These are phyloP conservation scores for Macroteleia sp. DNA, from an alignment of 2,888 invertebrate genomes.

Conservation along the genomic window DNA sequence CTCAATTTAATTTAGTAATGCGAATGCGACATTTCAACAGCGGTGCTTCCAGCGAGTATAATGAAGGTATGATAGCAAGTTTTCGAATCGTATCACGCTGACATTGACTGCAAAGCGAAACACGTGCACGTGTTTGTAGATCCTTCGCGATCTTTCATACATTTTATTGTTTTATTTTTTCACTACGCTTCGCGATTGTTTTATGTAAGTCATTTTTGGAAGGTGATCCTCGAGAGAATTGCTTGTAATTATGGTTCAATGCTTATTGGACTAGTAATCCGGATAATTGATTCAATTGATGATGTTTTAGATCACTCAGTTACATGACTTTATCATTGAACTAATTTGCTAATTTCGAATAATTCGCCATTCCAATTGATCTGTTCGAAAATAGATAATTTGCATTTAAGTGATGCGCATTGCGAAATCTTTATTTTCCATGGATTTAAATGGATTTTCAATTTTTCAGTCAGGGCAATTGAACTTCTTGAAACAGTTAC, in stretches of 20 bases:
- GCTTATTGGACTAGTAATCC: conserved; percentile 16
- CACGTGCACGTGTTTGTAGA: conserved; percentile 12
- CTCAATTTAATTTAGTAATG: not conserved
- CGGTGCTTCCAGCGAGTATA: not conserved
- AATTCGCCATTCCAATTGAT: conserved; percentile 43
- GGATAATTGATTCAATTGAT: conserved; percentile 34
- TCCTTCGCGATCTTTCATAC: too few relatives aligned
- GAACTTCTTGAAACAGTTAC: too few relatives aligned
- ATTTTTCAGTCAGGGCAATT: too few relatives aligned
- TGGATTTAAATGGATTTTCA: too few relatives aligned
- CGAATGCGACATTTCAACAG: not conserved
- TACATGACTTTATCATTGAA: conserved; percentile 48
- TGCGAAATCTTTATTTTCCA: conserved; percentile 9
- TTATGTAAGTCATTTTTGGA: conserved; percentile 36
- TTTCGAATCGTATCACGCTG: conserved; percentile 19
- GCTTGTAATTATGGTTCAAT: conserved; percentile 35
- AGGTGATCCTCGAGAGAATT: not conserved
- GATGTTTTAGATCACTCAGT: conserved; percentile 5
- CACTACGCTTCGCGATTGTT: not conserved
- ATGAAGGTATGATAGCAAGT: conserved; percentile 25
- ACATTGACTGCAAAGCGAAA: conserved; percentile 22
- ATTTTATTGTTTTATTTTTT: conserved; percentile 29
- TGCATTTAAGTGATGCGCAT: not conserved
- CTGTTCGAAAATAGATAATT: conserved; percentile 42
- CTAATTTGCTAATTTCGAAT: conserved; percentile 51